Percentiles rank a stretch among this genome's conserved stretches.
phyloP scores from a whole-genome alignment of 2,888 invertebrate species.

The Heliconius aoede region DNA sequence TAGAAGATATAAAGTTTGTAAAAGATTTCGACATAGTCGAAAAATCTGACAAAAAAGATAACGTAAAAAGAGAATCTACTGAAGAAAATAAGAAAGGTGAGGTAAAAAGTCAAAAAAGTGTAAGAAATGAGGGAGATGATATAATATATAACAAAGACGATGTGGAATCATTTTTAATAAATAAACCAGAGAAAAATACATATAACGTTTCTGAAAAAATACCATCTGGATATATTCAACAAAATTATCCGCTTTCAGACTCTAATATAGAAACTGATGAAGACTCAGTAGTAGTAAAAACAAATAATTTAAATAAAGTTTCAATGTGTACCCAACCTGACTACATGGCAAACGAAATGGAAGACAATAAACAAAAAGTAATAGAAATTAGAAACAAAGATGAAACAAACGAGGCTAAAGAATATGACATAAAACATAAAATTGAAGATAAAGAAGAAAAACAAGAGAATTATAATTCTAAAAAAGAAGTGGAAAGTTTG shows the following conservation, averaged over 20 bases:
- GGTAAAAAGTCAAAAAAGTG: neutral
- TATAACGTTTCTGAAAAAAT: neutral
- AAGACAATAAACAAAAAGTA: neutral
- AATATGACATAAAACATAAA: neutral
- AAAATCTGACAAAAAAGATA: neutral
- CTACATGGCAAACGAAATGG: too few relatives aligned
- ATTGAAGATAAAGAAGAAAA: neutral
- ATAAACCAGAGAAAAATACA: neutral
- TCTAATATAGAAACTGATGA: neutral
- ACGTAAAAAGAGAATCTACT: neutral
- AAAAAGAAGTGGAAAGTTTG: too few relatives aligned
- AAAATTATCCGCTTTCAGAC: neutral
- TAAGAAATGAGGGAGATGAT: too few relatives aligned
- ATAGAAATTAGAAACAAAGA: neutral
- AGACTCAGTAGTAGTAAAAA: neutral
- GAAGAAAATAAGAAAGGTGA: neutral
- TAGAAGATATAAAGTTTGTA: neutral
- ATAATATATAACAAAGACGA: neutral
- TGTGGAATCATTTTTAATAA: neutral
- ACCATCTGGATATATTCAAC: neutral
- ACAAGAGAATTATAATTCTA: neutral
- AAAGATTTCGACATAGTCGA: neutral
- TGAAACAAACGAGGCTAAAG: too few relatives aligned
- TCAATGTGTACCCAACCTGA: neutral
- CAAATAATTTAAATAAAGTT: neutral